These are phyloP conservation scores for Lepidurus apus DNA, from an alignment of 1,140 invertebrate species.

Conservation along the genomic window DNA sequence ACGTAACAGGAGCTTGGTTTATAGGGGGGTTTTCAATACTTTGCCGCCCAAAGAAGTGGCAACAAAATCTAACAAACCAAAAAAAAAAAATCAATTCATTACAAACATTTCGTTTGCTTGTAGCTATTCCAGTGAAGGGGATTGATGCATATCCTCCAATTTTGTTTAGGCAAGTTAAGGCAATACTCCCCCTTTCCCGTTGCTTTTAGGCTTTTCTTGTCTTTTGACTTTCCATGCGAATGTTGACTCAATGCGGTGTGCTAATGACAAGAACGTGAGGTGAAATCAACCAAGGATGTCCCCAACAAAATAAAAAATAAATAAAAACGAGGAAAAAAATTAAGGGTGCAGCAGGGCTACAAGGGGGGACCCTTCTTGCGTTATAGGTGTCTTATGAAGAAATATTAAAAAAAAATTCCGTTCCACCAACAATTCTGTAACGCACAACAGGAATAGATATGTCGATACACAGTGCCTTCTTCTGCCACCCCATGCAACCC, in stretches of 20 bases:
- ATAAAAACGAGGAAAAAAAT: not conserved
- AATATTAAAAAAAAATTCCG: too few relatives aligned
- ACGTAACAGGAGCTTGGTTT: not conserved
- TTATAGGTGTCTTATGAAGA: not conserved
- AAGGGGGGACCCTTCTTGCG: not conserved
- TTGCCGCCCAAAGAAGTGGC: not conserved
- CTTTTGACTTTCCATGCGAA: not conserved
- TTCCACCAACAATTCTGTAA: too few relatives aligned
- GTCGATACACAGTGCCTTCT: too few relatives aligned
- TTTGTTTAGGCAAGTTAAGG: not conserved
- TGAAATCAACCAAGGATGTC: conserved; percentile 1
- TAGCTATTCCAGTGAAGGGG: not conserved
- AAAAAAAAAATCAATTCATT: not conserved
- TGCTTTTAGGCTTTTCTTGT: conserved; percentile 18
- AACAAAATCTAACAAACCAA: not conserved
- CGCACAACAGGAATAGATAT: too few relatives aligned
- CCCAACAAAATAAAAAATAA: not conserved
- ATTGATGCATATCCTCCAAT: not conserved
- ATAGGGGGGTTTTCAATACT: not conserved
- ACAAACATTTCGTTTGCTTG: not conserved
- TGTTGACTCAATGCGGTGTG: conserved; percentile 21
- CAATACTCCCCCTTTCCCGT: not conserved
- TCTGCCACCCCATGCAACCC: not conserved
- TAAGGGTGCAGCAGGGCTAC: not conserved
- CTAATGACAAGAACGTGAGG: conserved; percentile 9